A percentile compares a stretch with the other conserved stretches of the same genome.
Evolutionary conservation across 2,888 invertebrate genomes (phyloP).

Genomic region (Eilema sororculum): DNA sequence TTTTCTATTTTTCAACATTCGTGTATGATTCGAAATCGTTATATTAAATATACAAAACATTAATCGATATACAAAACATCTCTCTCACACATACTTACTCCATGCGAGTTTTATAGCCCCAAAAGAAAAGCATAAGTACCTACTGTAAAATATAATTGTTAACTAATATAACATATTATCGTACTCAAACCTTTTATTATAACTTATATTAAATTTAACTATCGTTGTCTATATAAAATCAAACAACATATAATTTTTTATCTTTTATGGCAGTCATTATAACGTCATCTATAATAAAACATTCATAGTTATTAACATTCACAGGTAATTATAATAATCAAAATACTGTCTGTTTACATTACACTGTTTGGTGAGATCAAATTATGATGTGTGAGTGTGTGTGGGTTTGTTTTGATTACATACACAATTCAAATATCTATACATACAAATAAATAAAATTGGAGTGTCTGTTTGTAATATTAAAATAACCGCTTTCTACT

Average conservation of each 20-base stretch:
- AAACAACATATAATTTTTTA: slow-evolving; percentile 34
- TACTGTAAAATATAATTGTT: slow-evolving; percentile 14
- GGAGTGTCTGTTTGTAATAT: no score
- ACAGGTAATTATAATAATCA: slow-evolving; percentile 18
- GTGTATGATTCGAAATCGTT: no score
- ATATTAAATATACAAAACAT: no score
- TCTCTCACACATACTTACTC: no score
- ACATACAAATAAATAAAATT: no score
- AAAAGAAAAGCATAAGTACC: slow-evolving; percentile 5
- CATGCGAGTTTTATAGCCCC: slow-evolving; percentile 13
- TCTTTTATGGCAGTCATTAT: slow-evolving; percentile 38
- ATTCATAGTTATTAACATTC: slow-evolving; percentile 28
- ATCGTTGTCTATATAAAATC: slow-evolving; percentile 33
- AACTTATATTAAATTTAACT: slow-evolving; percentile 41
- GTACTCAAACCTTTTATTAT: slow-evolving; percentile 34
- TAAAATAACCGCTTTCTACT: no score
- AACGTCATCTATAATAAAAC: slow-evolving; percentile 31
- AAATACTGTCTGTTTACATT: slow-evolving; percentile 23
- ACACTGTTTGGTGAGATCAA: slow-evolving; percentile 20
- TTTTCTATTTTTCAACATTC: no score
- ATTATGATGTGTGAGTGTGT: slow-evolving; percentile 9
- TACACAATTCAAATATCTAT: slow-evolving; percentile 4
- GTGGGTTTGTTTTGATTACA: slow-evolving; percentile 21
- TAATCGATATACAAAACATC: no score
- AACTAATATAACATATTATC: slow-evolving; percentile 28